Evolutionary conservation across 2,888 invertebrate species (phyloP).

Genomic region (Yponomeuta cagnagella): DNA sequence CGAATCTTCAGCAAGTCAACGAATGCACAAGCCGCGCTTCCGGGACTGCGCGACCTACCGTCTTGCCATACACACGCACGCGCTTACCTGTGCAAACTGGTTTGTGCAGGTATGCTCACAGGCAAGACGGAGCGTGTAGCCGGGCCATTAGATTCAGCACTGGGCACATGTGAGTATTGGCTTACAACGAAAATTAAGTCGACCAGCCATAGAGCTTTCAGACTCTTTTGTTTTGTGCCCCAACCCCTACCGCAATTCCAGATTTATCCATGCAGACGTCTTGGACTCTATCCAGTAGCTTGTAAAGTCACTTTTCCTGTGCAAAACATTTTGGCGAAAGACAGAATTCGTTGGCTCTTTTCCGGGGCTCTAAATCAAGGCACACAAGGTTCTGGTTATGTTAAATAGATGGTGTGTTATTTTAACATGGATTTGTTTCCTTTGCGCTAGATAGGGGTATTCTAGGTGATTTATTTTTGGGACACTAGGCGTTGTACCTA

Average conservation of each 20-base stretch:
- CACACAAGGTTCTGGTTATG: background rate
- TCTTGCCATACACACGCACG: no score
- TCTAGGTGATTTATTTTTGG: background rate
- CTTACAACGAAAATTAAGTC: no score
- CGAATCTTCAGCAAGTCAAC: no score
- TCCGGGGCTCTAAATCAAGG: background rate
- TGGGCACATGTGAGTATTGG: no score
- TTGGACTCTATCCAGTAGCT: background rate
- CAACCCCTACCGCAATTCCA: background rate
- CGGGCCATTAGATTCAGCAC: no score
- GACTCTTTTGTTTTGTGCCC: background rate
- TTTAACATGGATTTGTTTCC: background rate
- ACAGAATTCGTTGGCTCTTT: background rate
- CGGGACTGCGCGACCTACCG: no score
- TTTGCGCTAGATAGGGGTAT: background rate
- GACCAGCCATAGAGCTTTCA: background rate
- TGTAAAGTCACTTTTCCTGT: background rate
- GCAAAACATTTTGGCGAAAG: background rate
- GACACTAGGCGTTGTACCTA: background rate
- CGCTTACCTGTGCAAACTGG: no score
- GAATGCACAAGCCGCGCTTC: no score
- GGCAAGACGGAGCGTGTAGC: no score
- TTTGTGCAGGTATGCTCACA: no score
- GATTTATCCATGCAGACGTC: background rate
- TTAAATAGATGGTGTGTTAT: slow-evolving; percentile 1